Evolutionary conservation across 2,888 invertebrate genomes (phyloP).

Genomic region (Epirrhoe alternata): DNA sequence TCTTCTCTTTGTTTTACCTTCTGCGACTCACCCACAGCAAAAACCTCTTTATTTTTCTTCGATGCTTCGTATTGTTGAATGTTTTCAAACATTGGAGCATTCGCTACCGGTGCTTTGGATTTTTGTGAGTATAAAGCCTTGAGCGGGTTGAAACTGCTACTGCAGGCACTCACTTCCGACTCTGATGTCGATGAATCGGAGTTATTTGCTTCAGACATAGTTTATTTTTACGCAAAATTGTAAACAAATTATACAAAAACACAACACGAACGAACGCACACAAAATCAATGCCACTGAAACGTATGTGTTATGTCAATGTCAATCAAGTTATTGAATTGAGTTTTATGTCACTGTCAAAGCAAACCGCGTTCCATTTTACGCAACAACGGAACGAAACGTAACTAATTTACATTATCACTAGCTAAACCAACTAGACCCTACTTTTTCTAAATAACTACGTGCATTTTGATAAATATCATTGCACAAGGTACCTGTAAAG

Average conservation of each 20-base stretch:
- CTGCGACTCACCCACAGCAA: constrained; percentile 63
- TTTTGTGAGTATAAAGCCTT: constrained; percentile 87
- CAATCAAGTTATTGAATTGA: background rate
- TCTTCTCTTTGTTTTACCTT: constrained; percentile 65
- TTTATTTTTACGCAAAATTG: constrained; percentile 11
- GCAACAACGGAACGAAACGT: constrained; percentile 1
- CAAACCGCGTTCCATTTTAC: constrained; percentile 43
- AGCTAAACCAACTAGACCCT: too few species aligned
- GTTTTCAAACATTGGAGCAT: constrained; percentile 89
- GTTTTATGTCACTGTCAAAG: constrained; percentile 27
- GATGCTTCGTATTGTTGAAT: constrained; percentile 84
- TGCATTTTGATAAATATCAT: too few species aligned
- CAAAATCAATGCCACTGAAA: background rate
- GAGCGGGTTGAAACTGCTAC: constrained; percentile 87
- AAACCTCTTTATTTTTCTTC: constrained; percentile 49
- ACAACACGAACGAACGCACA: constrained; percentile 25
- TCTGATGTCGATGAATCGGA: constrained; percentile 75
- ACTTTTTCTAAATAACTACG: too few species aligned
- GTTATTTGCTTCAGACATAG: constrained; percentile 62
- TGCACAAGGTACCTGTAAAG: too few species aligned
- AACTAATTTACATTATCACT: background rate
- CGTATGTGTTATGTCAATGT: constrained; percentile 2
- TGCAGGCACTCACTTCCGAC: constrained; percentile 71
- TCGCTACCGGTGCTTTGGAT: constrained; percentile 80
- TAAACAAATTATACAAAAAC: constrained; percentile 34